Evolutionary conservation across 2,888 invertebrate genomes (phyloP), one percentile per base, ranked within the genome.

Genomic region (Lepidocyrtinus sp.): DNA sequence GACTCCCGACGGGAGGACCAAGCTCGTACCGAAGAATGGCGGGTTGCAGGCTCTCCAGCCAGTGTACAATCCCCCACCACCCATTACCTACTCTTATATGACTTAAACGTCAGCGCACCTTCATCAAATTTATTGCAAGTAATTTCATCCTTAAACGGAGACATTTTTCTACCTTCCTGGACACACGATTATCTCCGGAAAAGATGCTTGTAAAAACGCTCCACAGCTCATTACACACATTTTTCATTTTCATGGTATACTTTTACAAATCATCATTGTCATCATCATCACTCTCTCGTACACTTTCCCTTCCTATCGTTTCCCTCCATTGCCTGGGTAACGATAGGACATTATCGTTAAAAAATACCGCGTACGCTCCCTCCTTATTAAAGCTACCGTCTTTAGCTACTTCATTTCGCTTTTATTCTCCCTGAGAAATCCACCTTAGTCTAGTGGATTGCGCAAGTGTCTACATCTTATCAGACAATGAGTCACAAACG

Each of bases 41-140:
- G 86, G 86, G 12, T 62, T 86, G 3, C 85, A 86, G 68, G 86
- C 85, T 1, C 84, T 86, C 7, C 85, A 85, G 64, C 86, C 86
- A 0, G 85, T 84, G 9, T 86, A 86, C 75, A 85, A 86, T 75
- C 85, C 85, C 7, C 85, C 85, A 1, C 86, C 86, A 1, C 85
- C 85, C 9, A 84, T 86, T 59, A 80, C 83, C 9, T 86, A 85
- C 62, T 79, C 79, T n/a, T 86, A 83, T 81, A 86, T 86, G 86
- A 83, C 85, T 7, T 86, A 84, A 83, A 27, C 21, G 7, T 26
- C 19, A 55, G 25, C 63, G 27, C 25, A 63, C 27, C 2, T 12
- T 3, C 63, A 3, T 59, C 7, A 59, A 59, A 59, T 59, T 59
- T 59, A 59, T 59, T 59, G 22, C 59, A 21, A 21, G 59, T 21